Percentiles rank a stretch among this genome's conserved stretches.
phyloP scores from a whole-genome alignment of 2,113 vertebrate species.

The Rousettus leschenaultii region DNA sequence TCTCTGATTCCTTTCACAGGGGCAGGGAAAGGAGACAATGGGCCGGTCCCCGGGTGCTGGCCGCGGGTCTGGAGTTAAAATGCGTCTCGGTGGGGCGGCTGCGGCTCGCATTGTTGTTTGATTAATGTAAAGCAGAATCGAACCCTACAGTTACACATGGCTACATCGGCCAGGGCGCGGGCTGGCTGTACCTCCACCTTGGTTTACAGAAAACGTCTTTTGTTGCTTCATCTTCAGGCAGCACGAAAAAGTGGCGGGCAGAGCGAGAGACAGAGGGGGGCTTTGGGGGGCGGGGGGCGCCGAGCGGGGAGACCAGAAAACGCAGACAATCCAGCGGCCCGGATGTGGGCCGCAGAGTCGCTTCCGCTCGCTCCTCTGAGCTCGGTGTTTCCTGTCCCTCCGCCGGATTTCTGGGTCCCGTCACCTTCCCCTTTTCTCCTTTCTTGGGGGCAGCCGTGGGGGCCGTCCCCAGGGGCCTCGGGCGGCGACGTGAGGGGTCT shows the following conservation, averaged over 20 bases:
- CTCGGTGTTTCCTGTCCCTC: too few relatives aligned
- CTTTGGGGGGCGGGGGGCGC: too few relatives aligned
- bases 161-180: conserved; percentile 71
- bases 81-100: conserved; percentile 77
- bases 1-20: conserved; percentile 81
- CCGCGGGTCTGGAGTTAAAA: conserved; percentile 79
- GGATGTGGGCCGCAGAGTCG: rapidly evolving
- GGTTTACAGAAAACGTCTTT: conserved; percentile 69
- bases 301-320: rapidly evolving
- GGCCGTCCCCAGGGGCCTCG: background rate
- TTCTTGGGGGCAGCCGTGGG: background rate
- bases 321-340: rapidly evolving
- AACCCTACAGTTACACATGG: conserved; percentile 81
- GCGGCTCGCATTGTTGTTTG: conserved; percentile 82
- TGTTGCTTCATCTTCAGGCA: conserved; percentile 61
- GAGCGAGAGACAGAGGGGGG: background rate
- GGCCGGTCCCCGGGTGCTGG: conserved; percentile 78
- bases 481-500: background rate
- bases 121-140: conserved; percentile 85
- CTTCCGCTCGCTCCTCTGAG: rapidly evolving
- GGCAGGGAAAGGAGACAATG: conserved; percentile 79
- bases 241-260: background rate
- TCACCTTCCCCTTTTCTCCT: background rate
- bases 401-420: background rate
- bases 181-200: conserved; percentile 26